Base-by-base conservation (phyloP, 2,888 invertebrate species). In the Xestobium rufovillosum region DNA sequence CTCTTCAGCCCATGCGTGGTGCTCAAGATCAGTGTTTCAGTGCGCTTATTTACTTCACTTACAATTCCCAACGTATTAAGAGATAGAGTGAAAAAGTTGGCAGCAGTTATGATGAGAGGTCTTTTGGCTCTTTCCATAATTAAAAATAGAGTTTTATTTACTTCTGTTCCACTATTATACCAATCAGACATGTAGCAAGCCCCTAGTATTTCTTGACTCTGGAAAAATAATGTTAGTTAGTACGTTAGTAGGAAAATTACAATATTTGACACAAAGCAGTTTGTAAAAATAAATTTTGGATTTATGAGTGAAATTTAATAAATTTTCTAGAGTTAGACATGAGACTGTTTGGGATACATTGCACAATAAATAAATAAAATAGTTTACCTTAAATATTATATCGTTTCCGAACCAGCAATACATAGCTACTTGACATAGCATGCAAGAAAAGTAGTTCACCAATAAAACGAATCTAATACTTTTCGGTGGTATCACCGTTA, bases 391-490 rank as follows among this genome's bases (percentile, higher is more conserved):
- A 15, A 49, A 9, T 28, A 49, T 51, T 26, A 57, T 42, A 41
- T 52, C 50, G 34, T 56, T 55, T 19, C 55, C 53, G 38, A 45
- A 53, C 49, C 51, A 52, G 32, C 53, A 55, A 38, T 53, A 55
- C 30, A 53, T 41, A 4, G 45, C 45, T 4, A 55, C 39, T 39
- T 59, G 53, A 23, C 42, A 42, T 42, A 56, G 41, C 50, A 56
- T 50, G 3, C 55, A 47, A 2, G 36, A 11, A 27, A 55, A 46
- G 36, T 49, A 57, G n/a, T 46, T 36, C 3, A 43, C 31, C 35
- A 53, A 42, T 25, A 44, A 41, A 12, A 44, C 23, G 15, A 51
- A 50, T 40, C 51, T 48, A 4, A 50, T 16, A 26, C 38, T 44
- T 10, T 38, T n/a, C 3, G 36, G 39, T 4, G 32, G 34, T 14